Base-by-base conservation (phyloP, 2,113 vertebrate genomes). In the Myotis lucifugus region DNA sequence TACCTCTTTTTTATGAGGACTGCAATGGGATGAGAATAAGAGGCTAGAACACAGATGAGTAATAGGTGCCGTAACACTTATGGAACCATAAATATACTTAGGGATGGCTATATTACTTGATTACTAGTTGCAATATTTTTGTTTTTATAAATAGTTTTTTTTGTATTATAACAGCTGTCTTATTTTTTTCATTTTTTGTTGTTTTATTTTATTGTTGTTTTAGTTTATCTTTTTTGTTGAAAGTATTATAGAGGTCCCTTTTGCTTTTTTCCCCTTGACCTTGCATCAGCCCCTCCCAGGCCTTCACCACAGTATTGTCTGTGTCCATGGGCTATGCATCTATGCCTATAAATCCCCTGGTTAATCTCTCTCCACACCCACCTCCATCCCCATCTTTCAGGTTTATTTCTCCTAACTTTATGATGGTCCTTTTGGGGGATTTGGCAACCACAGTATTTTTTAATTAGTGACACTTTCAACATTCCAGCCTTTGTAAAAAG, bases 21-120 rank as follows among this genome's bases (percentile, higher is more conserved):
- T 10, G 4, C 42, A 29, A 17, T 2, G 69, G 3, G 69, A 3
- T 83, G 4, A 89, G 88, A 85, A 76, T 37, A 88, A 66, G 66
- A 88, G 14, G 76, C 8, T 23, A 42, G 1, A 2, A 54, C 13
- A 34, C 27, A 9, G 14, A 46, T 29, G 3, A 1, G 9, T 66
- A 9, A 37, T 4, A 50, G 9, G 4, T 10, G 0, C 74, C 14
- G 1, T 0, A 52, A 42, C 6, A 74, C 12, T 27, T 74, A 48
- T 37, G 25, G 15, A 92, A 69, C 0, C 8, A 59, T 59, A 23
- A 54, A n/a, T n/a, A 25, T 48, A 42, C 0, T 32, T 73, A 76
- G 48, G 12, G n/a, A 90, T 79, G 14, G 3, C 2, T 70, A 8
- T 25, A 11, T 78, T 66, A 34, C 73, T 52, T 0, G 1, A 59